Evolutionary conservation across 2,888 invertebrate genomes (phyloP).

Genomic region (Crepidodera aurea): DNA sequence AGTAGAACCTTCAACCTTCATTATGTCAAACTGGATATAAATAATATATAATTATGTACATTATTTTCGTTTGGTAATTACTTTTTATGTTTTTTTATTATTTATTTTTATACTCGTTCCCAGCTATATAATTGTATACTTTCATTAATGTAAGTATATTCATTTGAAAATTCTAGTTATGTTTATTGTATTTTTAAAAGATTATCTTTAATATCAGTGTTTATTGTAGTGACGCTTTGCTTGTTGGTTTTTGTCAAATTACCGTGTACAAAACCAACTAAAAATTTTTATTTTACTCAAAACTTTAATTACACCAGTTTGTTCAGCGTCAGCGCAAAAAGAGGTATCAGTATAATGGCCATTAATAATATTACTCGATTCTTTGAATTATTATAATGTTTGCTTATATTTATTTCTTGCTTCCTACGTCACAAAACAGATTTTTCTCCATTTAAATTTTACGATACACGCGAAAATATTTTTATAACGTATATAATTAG

Average conservation of each 20-base stretch:
- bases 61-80: conserved; percentile 44
- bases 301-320: neutral
- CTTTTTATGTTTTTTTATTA: conserved; percentile 41
- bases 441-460: neutral
- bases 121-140: conserved; percentile 50
- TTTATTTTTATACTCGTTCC: conserved; percentile 44
- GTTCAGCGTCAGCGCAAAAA: neutral
- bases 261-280: conserved; percentile 6
- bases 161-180: conserved; percentile 47
- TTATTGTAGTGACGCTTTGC: conserved; percentile 38
- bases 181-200: conserved; percentile 40
- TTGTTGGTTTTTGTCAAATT: conserved; percentile 36
- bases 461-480: neutral
- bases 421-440: too few relatives aligned
- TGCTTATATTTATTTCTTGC: too few relatives aligned
- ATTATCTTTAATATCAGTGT: conserved; percentile 39
- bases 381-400: too few relatives aligned
- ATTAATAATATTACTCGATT: too few relatives aligned
- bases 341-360: too few relatives aligned
- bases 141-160: conserved; percentile 46
- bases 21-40: conserved; percentile 35
- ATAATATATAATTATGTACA: conserved; percentile 43
- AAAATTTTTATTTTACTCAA: neutral
- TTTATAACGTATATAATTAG: conserved; percentile 3
- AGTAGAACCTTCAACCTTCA: conserved; percentile 34